A percentile compares a stretch with the other conserved stretches of the same genome.
These are phyloP conservation scores for Trachymyrmex cornetzi DNA, from an alignment of 1,140 invertebrate species.

Conservation along the genomic window DNA sequence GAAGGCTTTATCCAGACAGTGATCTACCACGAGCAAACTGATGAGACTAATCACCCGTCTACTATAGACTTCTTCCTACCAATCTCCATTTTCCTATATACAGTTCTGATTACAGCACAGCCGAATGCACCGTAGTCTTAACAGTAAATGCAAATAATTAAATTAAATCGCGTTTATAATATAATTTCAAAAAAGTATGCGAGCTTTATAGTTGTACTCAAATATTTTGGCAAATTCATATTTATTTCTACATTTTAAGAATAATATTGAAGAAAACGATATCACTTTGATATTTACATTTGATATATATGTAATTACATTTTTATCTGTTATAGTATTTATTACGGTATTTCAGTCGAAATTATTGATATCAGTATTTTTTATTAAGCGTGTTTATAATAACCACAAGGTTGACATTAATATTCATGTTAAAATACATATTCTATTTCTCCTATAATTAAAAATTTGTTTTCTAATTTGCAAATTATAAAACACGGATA, in stretches of 20 bases:
- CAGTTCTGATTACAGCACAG: constrained; percentile 5
- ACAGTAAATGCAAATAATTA: not conserved
- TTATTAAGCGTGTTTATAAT: not conserved
- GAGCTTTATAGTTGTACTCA: not conserved
- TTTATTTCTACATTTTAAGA: not conserved
- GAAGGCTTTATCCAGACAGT: constrained; percentile 52
- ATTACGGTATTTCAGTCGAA: not conserved
- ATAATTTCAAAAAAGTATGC: not conserved
- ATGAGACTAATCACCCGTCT: constrained; percentile 68
- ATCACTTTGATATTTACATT: not conserved
- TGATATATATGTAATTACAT: not conserved
- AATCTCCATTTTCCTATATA: constrained; percentile 57
- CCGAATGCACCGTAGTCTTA: not conserved
- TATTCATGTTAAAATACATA: not conserved
- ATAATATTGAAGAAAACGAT: not conserved
- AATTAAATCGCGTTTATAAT: not conserved
- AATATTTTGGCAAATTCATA: not conserved
- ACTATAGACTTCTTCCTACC: constrained; percentile 51
- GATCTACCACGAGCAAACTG: constrained; percentile 63
- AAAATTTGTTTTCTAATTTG: not conserved
- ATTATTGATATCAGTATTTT: not conserved
- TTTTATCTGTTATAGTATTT: not conserved
- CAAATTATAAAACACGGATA: constrained; percentile 44
- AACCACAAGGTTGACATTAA: not conserved
- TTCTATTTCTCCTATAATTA: not conserved